These are phyloP conservation scores for Synanthedon tipuliformis DNA, from an alignment of 2,888 invertebrate genomes.

Conservation along the genomic window DNA sequence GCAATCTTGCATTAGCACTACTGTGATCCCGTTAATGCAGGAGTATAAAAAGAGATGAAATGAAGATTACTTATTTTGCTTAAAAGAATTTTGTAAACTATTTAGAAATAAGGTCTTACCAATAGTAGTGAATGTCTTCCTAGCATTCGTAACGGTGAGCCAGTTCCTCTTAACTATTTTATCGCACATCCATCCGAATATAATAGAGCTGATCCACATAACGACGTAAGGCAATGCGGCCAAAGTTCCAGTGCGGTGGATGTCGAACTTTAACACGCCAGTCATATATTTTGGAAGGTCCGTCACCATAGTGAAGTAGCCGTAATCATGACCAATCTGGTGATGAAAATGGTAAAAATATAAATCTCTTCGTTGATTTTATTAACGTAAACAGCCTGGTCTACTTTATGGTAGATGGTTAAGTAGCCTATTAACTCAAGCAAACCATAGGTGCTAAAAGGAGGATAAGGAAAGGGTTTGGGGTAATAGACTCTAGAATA, in stretches of 20 bases:
- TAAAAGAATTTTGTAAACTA: constrained; percentile 1
- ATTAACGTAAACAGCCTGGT: no score
- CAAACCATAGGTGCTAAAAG: no score
- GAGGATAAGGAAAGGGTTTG: no score
- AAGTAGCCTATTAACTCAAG: no score
- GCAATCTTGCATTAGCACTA: no score
- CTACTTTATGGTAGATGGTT: no score
- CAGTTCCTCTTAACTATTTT: constrained; percentile 72
- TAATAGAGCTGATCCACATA: constrained; percentile 75
- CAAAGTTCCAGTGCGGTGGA: constrained; percentile 72
- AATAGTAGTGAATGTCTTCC: constrained; percentile 77
- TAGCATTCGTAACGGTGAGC: constrained; percentile 68
- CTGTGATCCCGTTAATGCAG: no score
- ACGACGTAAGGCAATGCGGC: constrained; percentile 75
- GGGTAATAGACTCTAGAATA: no score
- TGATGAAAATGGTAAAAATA: constrained; percentile 1
- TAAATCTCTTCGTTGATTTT: no score
- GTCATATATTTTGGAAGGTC: constrained; percentile 79
- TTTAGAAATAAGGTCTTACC: constrained; percentile 47
- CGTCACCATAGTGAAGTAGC: constrained; percentile 78
- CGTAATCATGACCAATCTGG: constrained; percentile 77
- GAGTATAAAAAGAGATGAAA: no score
- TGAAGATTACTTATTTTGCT: no score
- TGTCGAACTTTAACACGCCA: constrained; percentile 75
- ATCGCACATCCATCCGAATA: constrained; percentile 77